Conservation (phyloP, 2,888 invertebrate genomes). For the Mayetiola destructor region DNA sequence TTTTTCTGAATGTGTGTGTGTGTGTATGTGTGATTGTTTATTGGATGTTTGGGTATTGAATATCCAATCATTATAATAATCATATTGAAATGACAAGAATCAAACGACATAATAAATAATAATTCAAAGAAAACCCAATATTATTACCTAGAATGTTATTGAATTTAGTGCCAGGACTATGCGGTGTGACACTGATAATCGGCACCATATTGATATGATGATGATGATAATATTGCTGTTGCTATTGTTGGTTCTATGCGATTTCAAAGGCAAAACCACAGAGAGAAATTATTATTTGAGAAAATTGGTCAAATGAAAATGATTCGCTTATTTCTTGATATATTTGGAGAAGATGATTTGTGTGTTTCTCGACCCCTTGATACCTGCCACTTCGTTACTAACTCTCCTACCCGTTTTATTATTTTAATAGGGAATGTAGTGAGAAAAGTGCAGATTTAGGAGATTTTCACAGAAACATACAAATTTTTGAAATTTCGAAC, state of each 20-base stretch:
- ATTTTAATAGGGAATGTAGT: too few species aligned
- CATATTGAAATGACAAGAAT: too few species aligned
- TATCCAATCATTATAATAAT: too few species aligned
- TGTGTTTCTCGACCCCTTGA: background rate
- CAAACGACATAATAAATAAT: too few species aligned
- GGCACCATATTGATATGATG: constrained; percentile 44
- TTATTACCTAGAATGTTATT: constrained; percentile 45
- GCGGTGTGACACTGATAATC: constrained; percentile 76
- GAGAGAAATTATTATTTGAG: background rate
- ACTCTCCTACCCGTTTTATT: too few species aligned
- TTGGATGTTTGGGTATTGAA: too few species aligned
- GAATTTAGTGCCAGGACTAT: constrained; percentile 64
- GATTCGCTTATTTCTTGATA: background rate
- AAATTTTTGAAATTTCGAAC: background rate
- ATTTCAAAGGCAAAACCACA: too few species aligned
- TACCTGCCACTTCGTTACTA: background rate
- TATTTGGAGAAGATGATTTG: background rate
- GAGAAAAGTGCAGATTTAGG: too few species aligned
- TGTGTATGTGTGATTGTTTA: too few species aligned
- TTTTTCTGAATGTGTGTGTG: too few species aligned
- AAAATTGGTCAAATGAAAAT: background rate
- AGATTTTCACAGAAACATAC: too few species aligned
- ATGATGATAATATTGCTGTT: constrained; percentile 16
- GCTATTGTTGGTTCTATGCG: constrained; percentile 14
- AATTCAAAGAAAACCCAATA: background rate